phyloP scores from a whole-genome alignment of 2,113 vertebrate genomes.

The Pholis gunnellus region DNA sequence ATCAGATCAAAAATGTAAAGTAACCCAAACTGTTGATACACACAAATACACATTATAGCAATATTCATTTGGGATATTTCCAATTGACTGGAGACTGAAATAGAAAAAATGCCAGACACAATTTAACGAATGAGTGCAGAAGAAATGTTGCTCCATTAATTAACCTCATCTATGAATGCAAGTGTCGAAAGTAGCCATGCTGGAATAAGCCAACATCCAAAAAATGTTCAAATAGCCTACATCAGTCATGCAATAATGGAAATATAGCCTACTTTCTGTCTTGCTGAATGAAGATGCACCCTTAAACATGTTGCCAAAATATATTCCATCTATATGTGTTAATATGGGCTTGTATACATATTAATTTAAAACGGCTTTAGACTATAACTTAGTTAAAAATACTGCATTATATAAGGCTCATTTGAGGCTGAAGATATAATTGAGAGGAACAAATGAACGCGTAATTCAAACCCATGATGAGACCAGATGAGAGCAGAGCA shows the following conservation, averaged over 20 bases:
- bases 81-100: background rate
- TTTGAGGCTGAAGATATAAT: background rate
- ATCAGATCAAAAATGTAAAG: constrained; percentile 33
- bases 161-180: background rate
- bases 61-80: constrained; percentile 9
- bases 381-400: background rate
- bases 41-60: background rate
- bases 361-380: background rate
- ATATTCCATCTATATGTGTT: background rate
- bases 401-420: background rate
- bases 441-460: background rate
- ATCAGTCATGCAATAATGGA: background rate
- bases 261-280: background rate
- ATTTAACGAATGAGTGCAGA: background rate
- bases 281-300: background rate
- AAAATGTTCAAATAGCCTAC: background rate
- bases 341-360: background rate
- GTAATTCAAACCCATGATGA: background rate
- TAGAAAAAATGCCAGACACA: background rate
- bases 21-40: background rate
- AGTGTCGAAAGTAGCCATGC: background rate
- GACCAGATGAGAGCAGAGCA: background rate
- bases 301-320: background rate
- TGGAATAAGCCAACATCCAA: background rate
- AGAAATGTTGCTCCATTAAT: background rate